phyloP scores from a whole-genome alignment of 1,140 invertebrate genomes.

The Samia ricini region DNA sequence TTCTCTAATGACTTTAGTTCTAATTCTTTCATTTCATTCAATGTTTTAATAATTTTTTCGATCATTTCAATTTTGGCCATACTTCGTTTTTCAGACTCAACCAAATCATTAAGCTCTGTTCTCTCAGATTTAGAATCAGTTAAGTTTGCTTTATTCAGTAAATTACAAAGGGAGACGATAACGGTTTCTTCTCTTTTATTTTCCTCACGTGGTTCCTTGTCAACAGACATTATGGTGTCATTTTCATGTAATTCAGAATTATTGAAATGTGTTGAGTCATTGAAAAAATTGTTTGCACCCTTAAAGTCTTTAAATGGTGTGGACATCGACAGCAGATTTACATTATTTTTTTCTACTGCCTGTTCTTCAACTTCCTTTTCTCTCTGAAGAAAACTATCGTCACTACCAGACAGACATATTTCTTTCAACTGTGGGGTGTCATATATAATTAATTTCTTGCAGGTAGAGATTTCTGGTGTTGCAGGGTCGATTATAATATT shows the following conservation, averaged over 20 bases:
- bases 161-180: slow-evolving; percentile 55
- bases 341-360: slow-evolving; percentile 47
- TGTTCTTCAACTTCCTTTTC: slow-evolving; percentile 57
- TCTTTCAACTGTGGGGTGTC: slow-evolving; percentile 53
- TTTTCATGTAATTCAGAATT: slow-evolving; percentile 39
- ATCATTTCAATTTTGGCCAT: slow-evolving; percentile 47
- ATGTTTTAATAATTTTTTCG: slow-evolving; percentile 39
- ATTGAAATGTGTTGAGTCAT: slow-evolving; percentile 42
- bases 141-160: slow-evolving; percentile 52
- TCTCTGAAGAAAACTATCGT: slow-evolving; percentile 58
- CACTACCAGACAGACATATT: slow-evolving; percentile 54
- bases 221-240: slow-evolving; percentile 61
- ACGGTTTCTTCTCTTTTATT: slow-evolving; percentile 54
- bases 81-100: slow-evolving; percentile 45
- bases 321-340: slow-evolving; percentile 48
- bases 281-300: slow-evolving; percentile 56
- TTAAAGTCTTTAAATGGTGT: slow-evolving; percentile 62
- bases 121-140: slow-evolving; percentile 28
- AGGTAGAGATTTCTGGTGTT: neutral
- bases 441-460: neutral
- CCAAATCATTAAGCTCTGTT: slow-evolving; percentile 41
- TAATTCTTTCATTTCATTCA: slow-evolving; percentile 47
- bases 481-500: neutral
- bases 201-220: slow-evolving; percentile 32
- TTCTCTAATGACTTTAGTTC: slow-evolving; percentile 40